Base-by-base conservation (phyloP, 2,888 invertebrate genomes). In the Lordiphosa fenestrarum region DNA sequence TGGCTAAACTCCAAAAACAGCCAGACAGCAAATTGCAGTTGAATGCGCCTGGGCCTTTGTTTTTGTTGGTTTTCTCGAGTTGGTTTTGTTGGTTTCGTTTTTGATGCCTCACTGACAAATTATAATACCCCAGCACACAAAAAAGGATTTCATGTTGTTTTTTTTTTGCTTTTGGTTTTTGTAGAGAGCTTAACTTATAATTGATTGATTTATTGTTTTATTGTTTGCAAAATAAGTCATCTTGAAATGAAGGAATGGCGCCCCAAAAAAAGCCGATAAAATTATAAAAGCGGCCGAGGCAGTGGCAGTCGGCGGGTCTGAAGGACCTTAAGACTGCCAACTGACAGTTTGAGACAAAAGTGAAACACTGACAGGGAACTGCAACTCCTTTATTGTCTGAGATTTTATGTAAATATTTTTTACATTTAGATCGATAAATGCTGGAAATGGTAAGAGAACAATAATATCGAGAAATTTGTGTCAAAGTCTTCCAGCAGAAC, bases 161-260 rank as follows among this genome's bases (percentile, higher is more conserved):
- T n/a, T n/a, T n/a, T n/a, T n/a, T n/a, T n/a, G n/a, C n/a, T n/a
- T n/a, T n/a, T n/a, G n/a, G n/a, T 25, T 25, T 21, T 13, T 5
- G 9, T 51, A 13, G 52, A 58, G 70, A 66, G 64, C 67, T 74
- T 52, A 80, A 81, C 63, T 63, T 74, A 77, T 81, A 80, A 84
- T 77, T 80, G 80, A 80, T 84, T 80, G 80, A 80, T 80, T 80
- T 80, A 80, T 80, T 80, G 82, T 74, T 81, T 84, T 80, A 80
- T 84, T 80, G 80, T 80, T 84, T 80, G 82, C 82, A 77, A 81
- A 80, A 73, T 81, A 68, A 76, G 76, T 68, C 70, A 69, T 59
- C 69, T 58, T 47, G 52, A 42, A 36, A 51, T 44, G 37, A 37
- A 38, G 38, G 46, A 42, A 49, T 54, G 38, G 6, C 19, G 30